Evolutionary conservation across 2,797 vertebrate species (phyloP).

Genomic region (Podarcis lilfordi): DNA sequence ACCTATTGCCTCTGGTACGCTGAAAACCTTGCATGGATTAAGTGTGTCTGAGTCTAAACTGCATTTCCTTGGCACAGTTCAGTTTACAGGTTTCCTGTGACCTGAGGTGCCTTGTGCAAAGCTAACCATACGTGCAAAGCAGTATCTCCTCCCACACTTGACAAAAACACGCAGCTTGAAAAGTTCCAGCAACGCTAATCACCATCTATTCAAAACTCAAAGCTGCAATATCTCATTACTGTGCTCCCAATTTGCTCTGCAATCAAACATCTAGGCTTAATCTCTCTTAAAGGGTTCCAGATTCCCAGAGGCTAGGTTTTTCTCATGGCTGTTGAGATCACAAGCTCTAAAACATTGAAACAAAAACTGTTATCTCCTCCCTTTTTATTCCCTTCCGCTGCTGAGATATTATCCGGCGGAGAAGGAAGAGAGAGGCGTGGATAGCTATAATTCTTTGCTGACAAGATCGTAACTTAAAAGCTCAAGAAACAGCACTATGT

Average conservation of each 20-base stretch:
- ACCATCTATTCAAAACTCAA: neutral
- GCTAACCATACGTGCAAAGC: neutral
- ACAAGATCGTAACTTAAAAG: neutral
- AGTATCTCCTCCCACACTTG: neutral
- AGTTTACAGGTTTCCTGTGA: neutral
- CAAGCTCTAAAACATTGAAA: neutral
- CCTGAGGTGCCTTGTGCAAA: neutral
- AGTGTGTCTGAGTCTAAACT: neutral
- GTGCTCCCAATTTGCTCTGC: constrained; percentile 4
- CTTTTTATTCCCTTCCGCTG: neutral
- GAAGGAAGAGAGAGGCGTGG: neutral
- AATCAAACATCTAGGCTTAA: neutral
- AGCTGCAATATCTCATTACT: neutral
- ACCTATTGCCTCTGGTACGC: neutral
- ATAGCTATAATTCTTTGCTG: neutral
- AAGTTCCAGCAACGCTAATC: accelerated
- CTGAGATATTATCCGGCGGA: neutral
- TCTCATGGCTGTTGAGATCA: neutral
- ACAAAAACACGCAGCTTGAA: constrained; percentile 1
- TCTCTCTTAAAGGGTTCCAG: constrained; percentile 7
- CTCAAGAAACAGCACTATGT: neutral
- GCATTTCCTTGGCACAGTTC: neutral
- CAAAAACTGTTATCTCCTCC: neutral
- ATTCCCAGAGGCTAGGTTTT: neutral
- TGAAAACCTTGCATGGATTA: neutral